Conservation (phyloP, 1,140 invertebrate genomes). For the Ptiloglossa arizonensis region DNA sequence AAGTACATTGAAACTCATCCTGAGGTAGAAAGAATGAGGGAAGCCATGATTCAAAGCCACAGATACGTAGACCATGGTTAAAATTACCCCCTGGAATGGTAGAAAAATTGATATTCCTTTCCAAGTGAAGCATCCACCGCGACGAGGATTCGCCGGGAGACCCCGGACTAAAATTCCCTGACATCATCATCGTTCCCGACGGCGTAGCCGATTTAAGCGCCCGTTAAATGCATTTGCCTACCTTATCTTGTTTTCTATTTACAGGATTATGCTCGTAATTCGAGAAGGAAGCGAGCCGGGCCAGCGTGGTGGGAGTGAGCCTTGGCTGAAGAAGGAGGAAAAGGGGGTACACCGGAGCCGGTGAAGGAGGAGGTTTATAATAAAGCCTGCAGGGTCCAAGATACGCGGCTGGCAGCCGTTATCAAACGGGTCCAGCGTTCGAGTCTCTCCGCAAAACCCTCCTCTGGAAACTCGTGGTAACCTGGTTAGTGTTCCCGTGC, state of each 20-base stretch:
- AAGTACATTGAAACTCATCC: too few relatives aligned
- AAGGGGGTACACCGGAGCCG: constrained; percentile 29
- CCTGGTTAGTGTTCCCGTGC: constrained; percentile 35
- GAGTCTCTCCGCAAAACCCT: constrained; percentile 76
- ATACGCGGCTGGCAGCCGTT: constrained; percentile 72
- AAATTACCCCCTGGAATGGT: too few relatives aligned
- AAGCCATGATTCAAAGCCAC: too few relatives aligned
- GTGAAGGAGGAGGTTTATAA: constrained; percentile 67
- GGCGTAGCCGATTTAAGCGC: constrained; percentile 32
- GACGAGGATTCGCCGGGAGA: constrained; percentile 53
- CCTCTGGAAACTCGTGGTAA: constrained; percentile 53
- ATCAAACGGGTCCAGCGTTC: constrained; percentile 74
- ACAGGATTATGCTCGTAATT: constrained; percentile 62
- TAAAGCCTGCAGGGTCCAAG: constrained; percentile 76
- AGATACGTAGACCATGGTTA: too few relatives aligned
- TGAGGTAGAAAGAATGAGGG: too few relatives aligned
- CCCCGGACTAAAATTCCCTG: constrained; percentile 9
- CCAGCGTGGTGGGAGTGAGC: not conserved
- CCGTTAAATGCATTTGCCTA: constrained; percentile 51
- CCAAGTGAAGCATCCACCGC: not conserved
- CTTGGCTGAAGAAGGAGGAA: constrained; percentile 49
- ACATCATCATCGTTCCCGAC: constrained; percentile 39
- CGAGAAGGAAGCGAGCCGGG: constrained; percentile 35
- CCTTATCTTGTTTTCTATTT: constrained; percentile 63
- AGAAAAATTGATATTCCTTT: not conserved